Base-by-base conservation (phyloP, 1,140 invertebrate genomes). In the Lepidurus arcticus region DNA sequence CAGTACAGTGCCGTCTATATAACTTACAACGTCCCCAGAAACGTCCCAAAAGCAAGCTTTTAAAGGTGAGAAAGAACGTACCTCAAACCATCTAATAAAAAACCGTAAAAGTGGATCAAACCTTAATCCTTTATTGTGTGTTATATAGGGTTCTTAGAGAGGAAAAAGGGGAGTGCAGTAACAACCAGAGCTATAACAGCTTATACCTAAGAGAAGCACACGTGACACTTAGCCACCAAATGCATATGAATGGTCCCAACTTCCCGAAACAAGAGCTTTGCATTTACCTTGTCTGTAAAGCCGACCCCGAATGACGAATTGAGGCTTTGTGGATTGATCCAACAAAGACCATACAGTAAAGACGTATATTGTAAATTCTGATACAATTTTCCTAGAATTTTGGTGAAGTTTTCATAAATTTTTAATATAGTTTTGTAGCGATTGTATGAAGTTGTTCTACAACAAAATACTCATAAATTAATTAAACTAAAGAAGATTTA, bases 191-290 rank as follows among this genome's bases (percentile, higher is more conserved):
- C 34, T 65, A 65, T 21, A 65, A 65, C 53, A 65, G 53, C 53
- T 65, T 16, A 65, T 21, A 65, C 53, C 16, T 3, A 21, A 10
- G 21, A 13, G 21, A 13, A 13, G 21, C 21, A 65, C 13, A 21
- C 53, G 21, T 11, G 53, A 65, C 53, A 65, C 53, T 21, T 65
- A 65, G 16, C 53, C 21, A 65, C 53, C 53, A 65, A 65, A 65
- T 65, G 53, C 21, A 16, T 65, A 65, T 65, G 53, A 65, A 65
- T 65, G 53, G 53, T 65, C 53, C 34, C 53, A 65, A 65, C 53
- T 65, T 65, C 53, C 53, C 0, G 16, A 65, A 13, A 65, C 53
- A 9, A 65, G 53, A 65, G 53, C 53, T 65, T 65, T 65, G 53
- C 53, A 65, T 65, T 65, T 65, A 65, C 53, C 21, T 5, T 13